Evolutionary conservation across 2,797 vertebrate species (phyloP), one percentile per base, ranked within the genome.

Genomic region (Aotus griseimembra): DNA sequence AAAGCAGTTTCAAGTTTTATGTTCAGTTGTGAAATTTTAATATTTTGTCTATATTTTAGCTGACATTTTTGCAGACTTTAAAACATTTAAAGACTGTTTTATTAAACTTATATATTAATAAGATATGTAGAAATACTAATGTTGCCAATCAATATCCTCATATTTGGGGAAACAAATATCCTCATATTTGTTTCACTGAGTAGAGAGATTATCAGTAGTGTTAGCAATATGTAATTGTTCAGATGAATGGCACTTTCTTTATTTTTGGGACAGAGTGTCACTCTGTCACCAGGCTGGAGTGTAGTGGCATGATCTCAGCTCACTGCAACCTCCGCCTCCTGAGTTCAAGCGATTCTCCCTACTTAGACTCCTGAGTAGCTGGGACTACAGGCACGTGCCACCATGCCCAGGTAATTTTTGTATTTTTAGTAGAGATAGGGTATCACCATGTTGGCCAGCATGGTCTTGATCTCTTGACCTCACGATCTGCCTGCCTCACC

Each of bases 21-120:
- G 28, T 30, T 85, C 75, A 33, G 8, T 19, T 83, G 58, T 90
- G 28, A 20, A 90, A 83, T 84, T 80, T 75, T n/a, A 93, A 83
- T 6, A 36, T 44, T 46, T 64, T 64, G 2, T 9, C 61, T 50
- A 9, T 41, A 33, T 15, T 75, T 50, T 28, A 75, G 19, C 2
- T 64, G 4, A 1, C 17, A 26, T 30, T 41, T 33, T 36, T 64
- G 6, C 22, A 41, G 33, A 77, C 33, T 67, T 88, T 84, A 36
- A 93, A 73, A 77, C 84, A 57, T 15, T 61, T 87, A 77, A 90
- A 72, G 17, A 46, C 22, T 52, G 24, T 46, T 64, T 75, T 88
- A 73, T 67, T 80, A 67, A 13, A 76, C 6, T 50, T 46, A 4
- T 11, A 15, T 41, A 39, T 58, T 73, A 82, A 44, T 46, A 46